A percentile compares a stretch with the other conserved stretches of the same genome.
Evolutionary conservation across 2,113 vertebrate genomes (phyloP).

Genomic region (Siphamia tubifer): DNA sequence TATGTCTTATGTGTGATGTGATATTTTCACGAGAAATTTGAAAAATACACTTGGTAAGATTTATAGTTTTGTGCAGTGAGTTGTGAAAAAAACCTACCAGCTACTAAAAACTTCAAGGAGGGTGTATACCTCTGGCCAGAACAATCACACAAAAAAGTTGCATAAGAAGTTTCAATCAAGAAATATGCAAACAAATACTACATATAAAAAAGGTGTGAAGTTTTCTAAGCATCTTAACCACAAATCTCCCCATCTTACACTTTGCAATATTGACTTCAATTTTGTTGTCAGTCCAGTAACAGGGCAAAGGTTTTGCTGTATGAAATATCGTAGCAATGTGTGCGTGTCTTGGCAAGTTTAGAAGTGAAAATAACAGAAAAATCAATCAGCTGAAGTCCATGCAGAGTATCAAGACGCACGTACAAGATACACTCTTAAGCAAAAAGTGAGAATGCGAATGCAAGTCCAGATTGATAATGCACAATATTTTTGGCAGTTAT

Average conservation of each 20-base stretch:
- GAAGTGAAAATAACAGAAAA: not conserved
- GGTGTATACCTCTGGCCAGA: too few relatives aligned
- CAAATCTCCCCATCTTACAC: not conserved
- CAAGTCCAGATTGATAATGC: conserved; percentile 20
- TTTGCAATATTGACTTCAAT: conserved; percentile 3
- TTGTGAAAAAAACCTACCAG: too few relatives aligned
- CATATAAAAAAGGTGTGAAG: conserved; percentile 9
- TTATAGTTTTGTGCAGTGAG: too few relatives aligned
- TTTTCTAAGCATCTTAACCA: not conserved
- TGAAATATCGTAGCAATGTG: not conserved
- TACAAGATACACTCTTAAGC: not conserved
- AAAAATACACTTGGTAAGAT: too few relatives aligned
- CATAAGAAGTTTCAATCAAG: not conserved
- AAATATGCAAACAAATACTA: not conserved
- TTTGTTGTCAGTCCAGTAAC: not conserved
- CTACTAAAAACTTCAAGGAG: too few relatives aligned
- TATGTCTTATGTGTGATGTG: too few relatives aligned
- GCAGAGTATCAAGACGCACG: conserved; percentile 13
- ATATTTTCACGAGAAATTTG: too few relatives aligned
- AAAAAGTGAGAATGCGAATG: conserved; percentile 43
- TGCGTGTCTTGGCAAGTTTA: not conserved
- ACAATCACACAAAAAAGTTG: not conserved
- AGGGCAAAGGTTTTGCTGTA: not conserved
- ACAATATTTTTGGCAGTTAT: not conserved
- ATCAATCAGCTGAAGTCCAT: conserved; percentile 6